phyloP scores from a whole-genome alignment of 2,888 invertebrate species.

The Drosophila pseudotalamancana region DNA sequence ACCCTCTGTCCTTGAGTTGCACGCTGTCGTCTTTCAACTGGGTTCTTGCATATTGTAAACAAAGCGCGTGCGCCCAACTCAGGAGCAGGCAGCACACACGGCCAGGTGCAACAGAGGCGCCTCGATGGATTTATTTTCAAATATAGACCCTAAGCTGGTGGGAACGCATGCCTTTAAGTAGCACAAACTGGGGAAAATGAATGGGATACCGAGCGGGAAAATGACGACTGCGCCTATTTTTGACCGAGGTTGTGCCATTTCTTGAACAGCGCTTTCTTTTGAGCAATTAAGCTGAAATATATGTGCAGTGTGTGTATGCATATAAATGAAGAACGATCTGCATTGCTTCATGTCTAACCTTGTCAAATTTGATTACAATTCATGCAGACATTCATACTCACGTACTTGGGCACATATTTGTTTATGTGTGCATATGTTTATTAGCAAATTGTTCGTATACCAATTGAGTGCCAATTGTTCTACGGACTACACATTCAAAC shows the following conservation, averaged over 20 bases:
- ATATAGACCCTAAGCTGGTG: background rate
- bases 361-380: slow-evolving; percentile 11
- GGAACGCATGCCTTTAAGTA: slow-evolving; percentile 11
- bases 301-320: too few species aligned
- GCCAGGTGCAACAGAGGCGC: slow-evolving; percentile 23
- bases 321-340: background rate
- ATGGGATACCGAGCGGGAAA: slow-evolving; percentile 18
- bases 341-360: background rate
- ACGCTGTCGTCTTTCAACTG: slow-evolving; percentile 32
- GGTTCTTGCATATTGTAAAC: slow-evolving; percentile 36
- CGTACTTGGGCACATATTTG: background rate
- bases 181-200: slow-evolving; percentile 48
- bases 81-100: background rate
- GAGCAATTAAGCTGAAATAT: background rate
- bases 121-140: slow-evolving; percentile 30
- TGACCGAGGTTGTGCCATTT: slow-evolving; percentile 37
- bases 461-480: slow-evolving; percentile 35
- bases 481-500: background rate
- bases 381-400: background rate
- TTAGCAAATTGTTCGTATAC: background rate
- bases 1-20: background rate
- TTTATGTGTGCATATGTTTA: slow-evolving; percentile 3
- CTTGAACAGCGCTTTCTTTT: background rate
- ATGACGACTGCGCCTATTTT: slow-evolving; percentile 36
- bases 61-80: slow-evolving; percentile 10